Conservation (phyloP, 2,797 vertebrate species). For the Chloroceryle inda region DNA sequence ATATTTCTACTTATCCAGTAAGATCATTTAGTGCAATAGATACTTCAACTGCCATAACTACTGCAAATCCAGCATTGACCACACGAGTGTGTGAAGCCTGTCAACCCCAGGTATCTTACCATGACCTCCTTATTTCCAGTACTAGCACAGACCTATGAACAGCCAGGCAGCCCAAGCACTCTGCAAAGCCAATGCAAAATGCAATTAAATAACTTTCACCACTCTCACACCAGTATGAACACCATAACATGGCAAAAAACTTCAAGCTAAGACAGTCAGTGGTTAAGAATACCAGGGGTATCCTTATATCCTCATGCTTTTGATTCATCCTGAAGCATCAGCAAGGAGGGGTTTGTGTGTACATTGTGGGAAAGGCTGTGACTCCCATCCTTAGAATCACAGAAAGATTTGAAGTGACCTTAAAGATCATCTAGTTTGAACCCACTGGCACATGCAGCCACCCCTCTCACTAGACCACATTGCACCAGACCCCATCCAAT, state of each 20-base stretch:
- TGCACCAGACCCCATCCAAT: background rate
- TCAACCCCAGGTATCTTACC: background rate
- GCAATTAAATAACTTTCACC: background rate
- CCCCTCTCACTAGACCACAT: no score
- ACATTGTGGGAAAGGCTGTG: background rate
- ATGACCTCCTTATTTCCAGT: background rate
- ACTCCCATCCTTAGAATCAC: background rate
- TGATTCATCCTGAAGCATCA: background rate
- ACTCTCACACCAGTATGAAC: background rate
- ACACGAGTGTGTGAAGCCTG: rapidly evolving
- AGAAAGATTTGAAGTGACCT: no score
- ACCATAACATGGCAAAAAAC: background rate
- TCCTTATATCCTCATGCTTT: background rate
- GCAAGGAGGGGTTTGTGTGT: rapidly evolving
- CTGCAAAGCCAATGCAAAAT: background rate
- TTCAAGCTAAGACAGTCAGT: background rate
- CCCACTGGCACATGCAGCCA: no score
- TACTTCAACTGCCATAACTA: background rate
- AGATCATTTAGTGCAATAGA: background rate
- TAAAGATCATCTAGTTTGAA: no score
- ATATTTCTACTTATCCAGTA: background rate
- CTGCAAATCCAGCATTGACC: background rate
- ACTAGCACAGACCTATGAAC: background rate
- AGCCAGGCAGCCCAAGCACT: background rate
- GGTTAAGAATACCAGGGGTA: background rate